These are phyloP conservation scores for Trisateles emortualis DNA, from an alignment of 2,888 invertebrate species.

Conservation along the genomic window DNA sequence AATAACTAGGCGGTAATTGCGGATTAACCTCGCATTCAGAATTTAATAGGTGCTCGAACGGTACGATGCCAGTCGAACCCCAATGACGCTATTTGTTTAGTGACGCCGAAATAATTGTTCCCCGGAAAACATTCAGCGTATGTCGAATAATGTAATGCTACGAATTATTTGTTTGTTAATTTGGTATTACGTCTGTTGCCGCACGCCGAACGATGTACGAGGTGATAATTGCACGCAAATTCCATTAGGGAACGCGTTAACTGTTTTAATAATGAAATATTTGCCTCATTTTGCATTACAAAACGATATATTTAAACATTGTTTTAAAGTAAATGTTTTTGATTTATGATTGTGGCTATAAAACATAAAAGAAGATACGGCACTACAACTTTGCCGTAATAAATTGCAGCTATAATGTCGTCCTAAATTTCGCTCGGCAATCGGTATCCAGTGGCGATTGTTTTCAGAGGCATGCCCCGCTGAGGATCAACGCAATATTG, in stretches of 20 bases:
- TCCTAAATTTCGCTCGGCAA: constrained; percentile 19
- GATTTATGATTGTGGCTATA: not conserved
- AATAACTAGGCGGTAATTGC: constrained; percentile 87
- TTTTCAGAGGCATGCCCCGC: constrained; percentile 63
- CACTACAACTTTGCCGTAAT: not conserved
- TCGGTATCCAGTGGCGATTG: constrained; percentile 62
- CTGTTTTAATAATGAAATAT: constrained; percentile 30
- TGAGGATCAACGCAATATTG: constrained; percentile 66
- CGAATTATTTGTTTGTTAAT: constrained; percentile 43
- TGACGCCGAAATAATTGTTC: constrained; percentile 78
- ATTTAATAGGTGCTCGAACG: constrained; percentile 82
- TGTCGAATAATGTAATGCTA: constrained; percentile 41
- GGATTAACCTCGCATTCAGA: constrained; percentile 85
- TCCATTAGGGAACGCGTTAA: constrained; percentile 30
- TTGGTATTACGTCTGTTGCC: constrained; percentile 36
- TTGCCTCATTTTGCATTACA: constrained; percentile 21
- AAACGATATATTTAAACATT: constrained; percentile 19
- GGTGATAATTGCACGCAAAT: constrained; percentile 34
- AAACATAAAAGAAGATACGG: not conserved
- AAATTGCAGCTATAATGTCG: constrained; percentile 2
- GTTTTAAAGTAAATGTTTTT: not conserved
- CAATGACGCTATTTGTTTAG: constrained; percentile 80
- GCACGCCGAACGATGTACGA: constrained; percentile 20
- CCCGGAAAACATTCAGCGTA: constrained; percentile 65
- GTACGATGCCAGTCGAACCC: constrained; percentile 63